Conservation (phyloP, 2,113 vertebrate genomes). For the Ammospiza nelsoni region DNA sequence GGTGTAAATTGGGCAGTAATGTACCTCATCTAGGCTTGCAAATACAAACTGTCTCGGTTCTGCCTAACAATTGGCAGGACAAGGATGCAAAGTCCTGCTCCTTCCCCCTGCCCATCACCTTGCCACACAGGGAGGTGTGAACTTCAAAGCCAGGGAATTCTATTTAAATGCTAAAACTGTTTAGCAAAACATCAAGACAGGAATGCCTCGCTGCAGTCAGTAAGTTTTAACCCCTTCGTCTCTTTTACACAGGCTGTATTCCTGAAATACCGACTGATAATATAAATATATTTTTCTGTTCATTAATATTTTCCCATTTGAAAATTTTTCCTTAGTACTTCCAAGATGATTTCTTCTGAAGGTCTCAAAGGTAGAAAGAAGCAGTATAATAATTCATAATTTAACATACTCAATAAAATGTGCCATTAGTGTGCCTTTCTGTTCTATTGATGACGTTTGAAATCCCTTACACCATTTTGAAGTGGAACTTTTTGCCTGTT, state of each 20-base stretch:
- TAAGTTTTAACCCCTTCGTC: not conserved
- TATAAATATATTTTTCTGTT: not conserved
- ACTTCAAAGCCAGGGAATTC: conserved; percentile 44
- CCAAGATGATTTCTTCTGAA: not conserved
- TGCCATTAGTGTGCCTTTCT: not conserved
- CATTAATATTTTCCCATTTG: not conserved
- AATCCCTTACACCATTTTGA: not conserved
- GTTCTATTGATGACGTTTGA: fast-evolving
- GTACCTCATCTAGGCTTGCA: not conserved
- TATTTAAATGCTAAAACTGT: conserved; percentile 51
- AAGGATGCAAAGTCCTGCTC: not conserved
- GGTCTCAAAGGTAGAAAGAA: not conserved
- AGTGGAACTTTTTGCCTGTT: not conserved
- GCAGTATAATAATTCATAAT: not conserved
- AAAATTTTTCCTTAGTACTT: not conserved
- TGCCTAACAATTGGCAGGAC: conserved; percentile 22
- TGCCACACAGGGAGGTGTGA: conserved; percentile 12
- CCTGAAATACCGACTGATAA: not conserved
- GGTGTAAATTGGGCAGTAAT: not conserved
- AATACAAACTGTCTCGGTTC: not conserved
- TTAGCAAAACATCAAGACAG: conserved; percentile 1
- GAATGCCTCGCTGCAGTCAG: not conserved
- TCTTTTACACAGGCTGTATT: not conserved
- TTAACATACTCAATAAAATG: not conserved
- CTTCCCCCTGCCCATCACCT: conserved; percentile 28